Conservation (phyloP, 2,888 invertebrate species). For the Siphlonurus alternatus region DNA sequence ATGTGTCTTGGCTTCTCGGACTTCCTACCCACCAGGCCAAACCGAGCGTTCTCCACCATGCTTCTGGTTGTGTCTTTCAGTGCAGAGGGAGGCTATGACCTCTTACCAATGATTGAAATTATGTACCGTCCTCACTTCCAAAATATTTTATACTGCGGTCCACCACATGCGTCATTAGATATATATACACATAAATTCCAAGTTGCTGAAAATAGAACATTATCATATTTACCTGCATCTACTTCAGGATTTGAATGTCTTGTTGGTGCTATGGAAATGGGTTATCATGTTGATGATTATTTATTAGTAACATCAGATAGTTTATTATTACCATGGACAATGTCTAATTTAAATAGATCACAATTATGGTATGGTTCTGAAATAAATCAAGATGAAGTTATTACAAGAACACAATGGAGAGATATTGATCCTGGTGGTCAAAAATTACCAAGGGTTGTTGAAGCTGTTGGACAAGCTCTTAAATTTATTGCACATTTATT, state of each 20-base stretch:
- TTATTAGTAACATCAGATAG: constrained; percentile 19
- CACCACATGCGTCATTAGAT: constrained; percentile 18
- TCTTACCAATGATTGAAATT: constrained; percentile 20
- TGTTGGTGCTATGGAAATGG: constrained; percentile 21
- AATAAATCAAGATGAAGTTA: background rate
- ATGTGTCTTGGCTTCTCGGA: constrained; percentile 19
- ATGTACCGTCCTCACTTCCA: constrained; percentile 18
- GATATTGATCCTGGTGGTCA: background rate
- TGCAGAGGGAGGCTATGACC: constrained; percentile 17
- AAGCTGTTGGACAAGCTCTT: background rate
- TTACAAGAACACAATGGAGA: background rate
- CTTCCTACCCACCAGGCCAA: constrained; percentile 11
- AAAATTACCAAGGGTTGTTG: background rate
- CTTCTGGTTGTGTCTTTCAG: constrained; percentile 19
- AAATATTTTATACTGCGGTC: constrained; percentile 20
- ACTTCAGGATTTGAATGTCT: constrained; percentile 20
- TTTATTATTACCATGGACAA: constrained; percentile 18
- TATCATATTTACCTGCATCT: constrained; percentile 19
- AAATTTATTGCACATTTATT: background rate
- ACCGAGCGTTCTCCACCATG: constrained; percentile 14
- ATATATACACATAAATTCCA: constrained; percentile 18
- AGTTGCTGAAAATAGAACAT: constrained; percentile 18
- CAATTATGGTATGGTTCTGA: constrained; percentile 18
- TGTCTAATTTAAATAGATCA: constrained; percentile 16
- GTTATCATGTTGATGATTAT: constrained; percentile 20